Evolutionary conservation across 2,113 vertebrate species (phyloP), one percentile per base, ranked within the genome.

Genomic region (Corythornis madagascariensis): DNA sequence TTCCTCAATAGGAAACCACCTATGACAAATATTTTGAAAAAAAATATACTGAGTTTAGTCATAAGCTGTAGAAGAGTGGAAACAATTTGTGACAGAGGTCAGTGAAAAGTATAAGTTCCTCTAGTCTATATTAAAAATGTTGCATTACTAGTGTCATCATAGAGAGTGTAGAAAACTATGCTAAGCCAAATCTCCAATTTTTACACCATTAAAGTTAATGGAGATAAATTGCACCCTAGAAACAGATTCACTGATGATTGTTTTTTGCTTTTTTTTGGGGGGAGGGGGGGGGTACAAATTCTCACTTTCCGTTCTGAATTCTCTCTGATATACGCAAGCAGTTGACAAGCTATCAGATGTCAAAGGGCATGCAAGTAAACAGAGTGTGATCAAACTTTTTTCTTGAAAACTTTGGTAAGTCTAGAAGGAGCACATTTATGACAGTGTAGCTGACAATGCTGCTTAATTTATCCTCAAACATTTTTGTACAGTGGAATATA

Each of bases 391-490:
- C 7, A 22, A 16, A 38, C 8, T 38, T 90, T 87, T 80, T 13
- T 74, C 40, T 77, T 56, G 20, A 71, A 93, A 88, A 83, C 9
- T 75, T 87, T 38, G 24, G 17, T 40, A 91, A 86, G 28, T 64
- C 22, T 86, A 26, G 24, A 78, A 74, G 21, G 38, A 92, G 6
- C 8, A 42, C 10, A 7, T 28, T 85, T 56, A 85, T 86, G 63
- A 63, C 47, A 75, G 31, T 59, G 33, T 53, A 86, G 59, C 72
- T 94, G 64, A 95, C n/a, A 96, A 74, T 48, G 60, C n/a, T 77
- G 47, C 20, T 59, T 85, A 87, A 92, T 85, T 94, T 91, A 94
- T 64, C 29, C 47, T 89, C 59, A 93, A 94, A 91, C 67, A 89
- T 92, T 94, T 94, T 94, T 88, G 63, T 61, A 72, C 21, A 57